Evolutionary conservation across 1,140 invertebrate species (phyloP), one percentile per base, ranked within the genome.

Genomic region (Adelges cooleyi): DNA sequence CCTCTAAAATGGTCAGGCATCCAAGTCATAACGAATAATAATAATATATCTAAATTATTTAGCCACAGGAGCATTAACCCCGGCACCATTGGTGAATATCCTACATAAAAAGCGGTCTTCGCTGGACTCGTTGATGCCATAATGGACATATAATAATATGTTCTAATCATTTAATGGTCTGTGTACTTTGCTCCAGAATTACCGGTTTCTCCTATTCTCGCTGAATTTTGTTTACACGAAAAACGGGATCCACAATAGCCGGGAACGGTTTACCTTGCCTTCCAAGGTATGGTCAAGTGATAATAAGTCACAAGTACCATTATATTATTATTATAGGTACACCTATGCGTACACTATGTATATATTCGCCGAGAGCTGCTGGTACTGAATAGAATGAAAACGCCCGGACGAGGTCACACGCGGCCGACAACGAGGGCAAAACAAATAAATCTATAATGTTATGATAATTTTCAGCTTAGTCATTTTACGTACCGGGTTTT

Each of bases 401-500:
- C 44, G 33, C 20, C 17, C 25, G 42, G 38, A 44, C 23, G 42
- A 42, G 56, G 56, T 46, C 56, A 62, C 6, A 29, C 22, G 3
- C 8, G 15, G 3, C 11, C 27, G 17, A 15, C n/a, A 42, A 29
- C 40, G 4, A 33, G 56, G 56, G 56, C 56, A 62, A 62, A 48
- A 62, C 56, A 62, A 62, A 62, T 62, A 62, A 62, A 62, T 48
- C 56, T 33, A 46, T 48, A 48, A 44, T 22, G 42, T 62, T 62
- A 62, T 62, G 56, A 62, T 62, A 62, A 62, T 62, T 62, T 62
- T 62, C 56, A 13, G 56, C 42, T 48, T 48, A 48, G 56, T 62
- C 56, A 62, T 46, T n/a, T 62, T 62, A 29, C 42, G 56, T 62
- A 33, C 56, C 25, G 25, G n/a, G 56, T 48, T 62, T 62, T 44